These are phyloP conservation scores for Glandiceps talaboti DNA, from an alignment of 53 echinoderm and acorn worm species.

Conservation along the genomic window DNA sequence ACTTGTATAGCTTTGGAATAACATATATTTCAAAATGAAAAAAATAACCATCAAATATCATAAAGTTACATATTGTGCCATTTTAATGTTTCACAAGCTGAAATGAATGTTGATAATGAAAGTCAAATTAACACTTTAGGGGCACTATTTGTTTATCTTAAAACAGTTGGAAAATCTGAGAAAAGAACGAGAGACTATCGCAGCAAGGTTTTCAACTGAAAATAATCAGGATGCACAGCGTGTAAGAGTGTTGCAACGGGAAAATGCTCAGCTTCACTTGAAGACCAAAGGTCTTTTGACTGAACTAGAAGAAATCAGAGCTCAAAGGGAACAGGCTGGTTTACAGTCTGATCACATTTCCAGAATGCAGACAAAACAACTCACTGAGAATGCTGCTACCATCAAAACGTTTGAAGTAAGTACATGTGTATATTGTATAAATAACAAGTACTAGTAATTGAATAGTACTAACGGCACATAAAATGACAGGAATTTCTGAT, in stretches of 20 bases:
- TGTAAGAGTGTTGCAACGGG: constrained; percentile 75
- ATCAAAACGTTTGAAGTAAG: constrained; percentile 75
- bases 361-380: constrained; percentile 81
- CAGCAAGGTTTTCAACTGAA: constrained; percentile 70
- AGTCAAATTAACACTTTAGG: no score
- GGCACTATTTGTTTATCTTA: no score
- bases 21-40: no score
- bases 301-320: constrained; percentile 89
- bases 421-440: no score
- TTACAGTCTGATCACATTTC: constrained; percentile 96
- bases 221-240: constrained; percentile 89
- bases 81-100: no score
- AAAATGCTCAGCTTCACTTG: constrained; percentile 88
- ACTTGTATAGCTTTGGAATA: no score
- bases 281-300: constrained; percentile 94
- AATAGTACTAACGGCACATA: no score
- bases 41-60: no score
- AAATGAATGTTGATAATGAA: no score
- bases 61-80: no score
- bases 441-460: no score
- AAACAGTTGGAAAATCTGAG: constrained; percentile 74
- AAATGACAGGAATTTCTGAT: no score
- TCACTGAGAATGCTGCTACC: constrained; percentile 67
- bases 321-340: constrained; percentile 84
- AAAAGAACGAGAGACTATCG: constrained; percentile 79